Base-by-base conservation (phyloP, 2,888 invertebrate genomes). In the Coecobrya sp. region DNA sequence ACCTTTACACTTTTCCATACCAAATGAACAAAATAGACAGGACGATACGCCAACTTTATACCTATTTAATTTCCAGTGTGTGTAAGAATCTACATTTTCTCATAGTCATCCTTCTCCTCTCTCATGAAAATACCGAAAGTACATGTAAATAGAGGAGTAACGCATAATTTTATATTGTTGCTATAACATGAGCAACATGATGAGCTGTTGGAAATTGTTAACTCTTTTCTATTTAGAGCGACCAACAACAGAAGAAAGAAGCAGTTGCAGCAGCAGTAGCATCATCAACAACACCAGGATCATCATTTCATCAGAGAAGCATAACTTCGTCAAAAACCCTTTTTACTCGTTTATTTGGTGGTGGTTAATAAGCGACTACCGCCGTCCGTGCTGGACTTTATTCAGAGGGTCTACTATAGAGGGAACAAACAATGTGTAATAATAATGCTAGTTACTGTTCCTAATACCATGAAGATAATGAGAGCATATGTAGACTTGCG, bases 331-430 rank as follows among this genome's bases (percentile, higher is more conserved):
- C 52, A 59, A 82, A 59, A 82, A 10, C 59, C 25, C 59, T 59
- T 55, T 81, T 55, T 82, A 59, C 81, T 81, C 52, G 27, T 52
- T 81, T 82, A 59, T 82, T 82, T 82, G 59, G 59, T 36, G 81
- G 55, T 81, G 49, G 76, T 79, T 70, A 70, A 42, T 70, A 70
- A 36, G 36, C 42, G 19, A 70, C 70, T 70, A 70, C 70, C 70
- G 16, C 70, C 19, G n/a, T 70, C 30, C 65, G 65, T 16, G n/a
- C 36, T 70, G 42, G 70, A 42, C 36, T 42, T 70, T 10, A 42
- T 70, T 42, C 42, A 36, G 42, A 70, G 70, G 42, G n/a, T 13
- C 49, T 49, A 1, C 36, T 2, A 0, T 16, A 11, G 42, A 70
- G 36, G 42, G 42, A 70, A 42, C 42, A 36, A 70, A 42, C 36